Conservation (phyloP, 1,140 invertebrate genomes). For the Musca domestica region DNA sequence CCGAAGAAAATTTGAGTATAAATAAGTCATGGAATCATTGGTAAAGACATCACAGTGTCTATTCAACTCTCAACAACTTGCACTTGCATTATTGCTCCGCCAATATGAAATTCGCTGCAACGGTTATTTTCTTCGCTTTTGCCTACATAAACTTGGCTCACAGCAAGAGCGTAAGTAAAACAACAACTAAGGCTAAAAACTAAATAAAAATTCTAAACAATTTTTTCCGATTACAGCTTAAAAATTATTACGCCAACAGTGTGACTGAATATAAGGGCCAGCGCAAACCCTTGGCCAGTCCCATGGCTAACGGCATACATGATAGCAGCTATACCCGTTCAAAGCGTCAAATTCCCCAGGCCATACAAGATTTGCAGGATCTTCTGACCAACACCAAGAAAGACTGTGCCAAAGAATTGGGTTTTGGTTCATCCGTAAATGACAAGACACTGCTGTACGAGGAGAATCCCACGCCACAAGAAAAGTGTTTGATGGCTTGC, state of each 20-base stretch:
- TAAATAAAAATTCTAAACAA: neutral
- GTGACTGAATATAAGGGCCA: neutral
- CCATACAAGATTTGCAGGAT: constrained; percentile 23
- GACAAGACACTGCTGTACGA: constrained; percentile 36
- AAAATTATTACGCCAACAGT: neutral
- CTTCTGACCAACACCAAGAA: constrained; percentile 23
- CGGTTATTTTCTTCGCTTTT: neutral
- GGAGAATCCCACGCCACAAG: constrained; percentile 34
- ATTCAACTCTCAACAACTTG: no score
- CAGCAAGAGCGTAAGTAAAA: constrained; percentile 1
- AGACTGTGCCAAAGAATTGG: constrained; percentile 36
- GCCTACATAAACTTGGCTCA: neutral
- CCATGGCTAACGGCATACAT: neutral
- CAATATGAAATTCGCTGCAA: neutral
- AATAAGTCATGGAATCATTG: no score
- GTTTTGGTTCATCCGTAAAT: constrained; percentile 26
- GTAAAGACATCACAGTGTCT: no score
- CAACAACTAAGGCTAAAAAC: no score
- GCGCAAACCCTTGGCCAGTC: constrained; percentile 24
- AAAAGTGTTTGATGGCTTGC: constrained; percentile 46
- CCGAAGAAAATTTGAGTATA: no score
- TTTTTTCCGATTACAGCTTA: neutral
- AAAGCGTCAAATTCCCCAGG: constrained; percentile 17
- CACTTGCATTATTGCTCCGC: neutral
- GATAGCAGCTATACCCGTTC: constrained; percentile 20